phyloP scores from a whole-genome alignment of 2,888 invertebrate genomes.

The Catocala fraxini region DNA sequence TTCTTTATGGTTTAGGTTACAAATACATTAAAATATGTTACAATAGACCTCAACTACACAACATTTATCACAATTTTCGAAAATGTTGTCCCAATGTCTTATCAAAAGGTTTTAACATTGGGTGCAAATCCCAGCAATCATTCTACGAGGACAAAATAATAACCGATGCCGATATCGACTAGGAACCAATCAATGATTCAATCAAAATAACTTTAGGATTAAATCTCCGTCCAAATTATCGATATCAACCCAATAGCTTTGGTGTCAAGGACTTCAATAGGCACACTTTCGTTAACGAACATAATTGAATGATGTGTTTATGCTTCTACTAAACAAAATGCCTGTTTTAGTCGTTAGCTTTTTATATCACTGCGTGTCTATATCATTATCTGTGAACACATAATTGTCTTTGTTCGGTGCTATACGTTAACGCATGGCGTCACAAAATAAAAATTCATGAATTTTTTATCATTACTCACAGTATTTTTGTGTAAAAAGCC shows the following conservation, averaged over 20 bases:
- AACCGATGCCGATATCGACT: no score
- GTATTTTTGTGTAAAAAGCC: conserved; percentile 17
- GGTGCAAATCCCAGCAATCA: no score
- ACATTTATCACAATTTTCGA: no score
- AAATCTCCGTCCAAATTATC: not conserved
- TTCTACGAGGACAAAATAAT: no score
- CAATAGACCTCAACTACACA: no score
- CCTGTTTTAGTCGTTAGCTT: conserved; percentile 17
- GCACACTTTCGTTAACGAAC: conserved; percentile 5
- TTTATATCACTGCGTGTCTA: conserved; percentile 16
- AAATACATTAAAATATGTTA: no score
- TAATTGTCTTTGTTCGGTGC: conserved; percentile 29
- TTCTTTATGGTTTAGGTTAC: no score
- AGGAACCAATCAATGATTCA: no score
- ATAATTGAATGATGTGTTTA: conserved; percentile 6
- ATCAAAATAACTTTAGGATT: no score
- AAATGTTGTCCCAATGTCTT: no score
- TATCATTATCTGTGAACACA: conserved; percentile 13
- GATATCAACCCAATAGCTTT: not conserved
- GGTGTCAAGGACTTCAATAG: conserved; percentile 8
- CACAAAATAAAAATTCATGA: conserved; percentile 13
- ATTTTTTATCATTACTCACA: conserved; percentile 2
- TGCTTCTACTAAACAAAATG: conserved; percentile 2
- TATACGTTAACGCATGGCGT: conserved; percentile 6
- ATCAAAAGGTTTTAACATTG: no score